Evolutionary conservation across 2,797 vertebrate species (phyloP), one percentile per base, ranked within the genome.

Genomic region (Gymnoscopelus braueri): DNA sequence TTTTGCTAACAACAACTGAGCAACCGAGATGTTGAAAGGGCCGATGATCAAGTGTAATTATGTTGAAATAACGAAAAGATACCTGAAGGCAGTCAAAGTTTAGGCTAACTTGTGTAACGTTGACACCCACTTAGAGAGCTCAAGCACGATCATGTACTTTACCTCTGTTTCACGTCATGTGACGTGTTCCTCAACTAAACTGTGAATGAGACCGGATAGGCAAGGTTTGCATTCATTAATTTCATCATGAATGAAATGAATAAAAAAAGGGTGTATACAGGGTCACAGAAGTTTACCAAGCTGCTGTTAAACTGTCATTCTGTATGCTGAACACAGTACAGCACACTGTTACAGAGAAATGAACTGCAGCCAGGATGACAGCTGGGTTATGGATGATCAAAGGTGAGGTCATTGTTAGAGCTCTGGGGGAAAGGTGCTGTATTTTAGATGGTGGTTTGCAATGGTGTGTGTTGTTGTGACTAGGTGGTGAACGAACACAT

Each of bases 101-200:
- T 10, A 3, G 67, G 67, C 50, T 69, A 70, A 70, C 57, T 78
- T 66, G 72, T 19, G 24, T 13, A 15, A 9, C 65, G 73, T 76
- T 61, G 64, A 84, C 77, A 64, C 79, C 75, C 77, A 72, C 54
- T 67, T 67, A 63, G 5, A 63, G 83, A 78, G 80, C 61, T 75
- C 32, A 3, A 67, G 71, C 72, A 78, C 2, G 4, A 70, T 35
- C 67, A 15, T 50, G 55, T 69, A 49, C 71, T 74, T 69, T 29
- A 60, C 62, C 53, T 69, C 56, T 0, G 13, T 86, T 85, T 81
- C 81, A 71, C 69, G 80, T 44, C 39, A 44, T 44, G 39, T 8
- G 10, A 71, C 73, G 19, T 4, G 48, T 3, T 23, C 32, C 19
- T 23, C 50, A 29, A 55, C 66, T 47, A 11, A 66, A 59, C 5